phyloP scores from a whole-genome alignment of 2,113 vertebrate species.

The Colius striatus region DNA sequence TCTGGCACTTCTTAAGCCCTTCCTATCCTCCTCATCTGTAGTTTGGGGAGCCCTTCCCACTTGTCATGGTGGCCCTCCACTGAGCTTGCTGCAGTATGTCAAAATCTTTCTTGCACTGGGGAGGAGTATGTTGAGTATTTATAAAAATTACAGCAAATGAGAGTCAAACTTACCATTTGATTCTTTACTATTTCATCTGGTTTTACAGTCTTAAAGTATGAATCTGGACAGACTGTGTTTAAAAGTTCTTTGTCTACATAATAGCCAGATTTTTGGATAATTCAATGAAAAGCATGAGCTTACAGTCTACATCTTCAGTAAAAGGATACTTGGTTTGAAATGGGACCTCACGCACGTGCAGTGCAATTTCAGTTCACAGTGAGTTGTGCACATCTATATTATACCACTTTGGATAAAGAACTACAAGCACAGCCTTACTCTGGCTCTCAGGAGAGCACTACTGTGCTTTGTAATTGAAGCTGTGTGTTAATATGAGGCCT shows the following conservation, averaged over 20 bases:
- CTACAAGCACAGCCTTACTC: not conserved
- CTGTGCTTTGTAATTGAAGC: not conserved
- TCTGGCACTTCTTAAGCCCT: not conserved
- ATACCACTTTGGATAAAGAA: not conserved
- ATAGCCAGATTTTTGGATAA: not conserved
- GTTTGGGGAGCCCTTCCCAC: not conserved
- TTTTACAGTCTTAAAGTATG: not conserved
- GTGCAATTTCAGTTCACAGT: not conserved
- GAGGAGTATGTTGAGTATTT: not conserved
- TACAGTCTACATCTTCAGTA: not conserved
- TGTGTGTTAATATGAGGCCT: not conserved
- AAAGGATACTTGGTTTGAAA: not conserved
- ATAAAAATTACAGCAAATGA: not conserved
- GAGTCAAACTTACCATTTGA: not conserved
- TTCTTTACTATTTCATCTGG: not conserved
- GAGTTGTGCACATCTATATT: not conserved
- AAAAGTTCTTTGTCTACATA: not conserved
- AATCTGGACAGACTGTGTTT: not conserved
- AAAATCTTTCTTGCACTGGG: not conserved
- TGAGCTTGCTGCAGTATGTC: not conserved
- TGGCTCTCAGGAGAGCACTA: not conserved
- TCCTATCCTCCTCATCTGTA: not conserved
- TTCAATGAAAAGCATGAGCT: not conserved
- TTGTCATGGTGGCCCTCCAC: not conserved
- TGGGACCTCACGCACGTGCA: not conserved